Conservation (phyloP, 2,888 invertebrate species). For the Metacarcinus magister region DNA sequence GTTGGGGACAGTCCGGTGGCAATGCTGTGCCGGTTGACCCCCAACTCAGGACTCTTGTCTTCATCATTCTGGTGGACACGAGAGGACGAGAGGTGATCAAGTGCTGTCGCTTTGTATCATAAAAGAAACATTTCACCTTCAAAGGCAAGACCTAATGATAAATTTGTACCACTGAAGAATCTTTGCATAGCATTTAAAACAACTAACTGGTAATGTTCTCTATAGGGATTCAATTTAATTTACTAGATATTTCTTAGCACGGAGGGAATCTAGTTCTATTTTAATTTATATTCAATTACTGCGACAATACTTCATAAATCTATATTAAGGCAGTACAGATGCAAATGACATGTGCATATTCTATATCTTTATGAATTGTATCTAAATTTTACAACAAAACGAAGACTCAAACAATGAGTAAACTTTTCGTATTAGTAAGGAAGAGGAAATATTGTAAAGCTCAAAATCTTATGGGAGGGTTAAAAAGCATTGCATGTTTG, state of each 20-base stretch:
- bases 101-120: background rate
- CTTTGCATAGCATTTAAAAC: background rate
- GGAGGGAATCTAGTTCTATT: background rate
- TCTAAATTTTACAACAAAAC: background rate
- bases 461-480: background rate
- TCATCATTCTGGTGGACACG: slow-evolving; percentile 65
- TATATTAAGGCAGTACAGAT: background rate
- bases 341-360: background rate
- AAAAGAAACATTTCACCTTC: background rate
- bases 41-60: slow-evolving; percentile 75
- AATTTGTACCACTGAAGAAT: background rate
- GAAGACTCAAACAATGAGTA: background rate
- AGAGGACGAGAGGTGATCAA: background rate
- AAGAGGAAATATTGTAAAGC: background rate
- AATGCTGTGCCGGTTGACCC: slow-evolving; percentile 76
- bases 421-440: background rate
- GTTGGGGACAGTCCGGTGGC: slow-evolving; percentile 84
- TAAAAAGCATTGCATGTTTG: background rate
- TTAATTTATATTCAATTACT: background rate
- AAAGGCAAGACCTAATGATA: background rate
- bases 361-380: background rate
- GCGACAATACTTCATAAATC: background rate
- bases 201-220: background rate
- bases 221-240: background rate
- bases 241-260: background rate